Evolutionary conservation across 2,797 vertebrate species (phyloP), one percentile per base, ranked within the genome.

Genomic region (Phrynocephalus guinanensis): DNA sequence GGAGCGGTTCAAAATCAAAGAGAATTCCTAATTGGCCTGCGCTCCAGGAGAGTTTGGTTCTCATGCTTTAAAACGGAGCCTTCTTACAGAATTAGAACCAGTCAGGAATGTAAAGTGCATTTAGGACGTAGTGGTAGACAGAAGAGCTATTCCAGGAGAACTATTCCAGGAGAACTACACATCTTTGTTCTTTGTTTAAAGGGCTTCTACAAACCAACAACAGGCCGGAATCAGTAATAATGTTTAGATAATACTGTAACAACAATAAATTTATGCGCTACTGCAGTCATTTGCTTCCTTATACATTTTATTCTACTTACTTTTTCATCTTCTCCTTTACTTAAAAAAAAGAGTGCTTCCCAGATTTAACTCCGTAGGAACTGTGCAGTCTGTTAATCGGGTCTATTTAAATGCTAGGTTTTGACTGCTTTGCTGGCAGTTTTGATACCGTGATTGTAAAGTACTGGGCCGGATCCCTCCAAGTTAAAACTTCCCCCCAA

Each of bases 331-430:
- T 38, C 1, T 8, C 6, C 20, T 28, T 38, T 76, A 24, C 24
- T 3, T 20, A 11, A 78, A 82, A 28, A 6, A 88, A 72, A 24
- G 33, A 79, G 8, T 38, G 8, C 44, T 30, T 71, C 8, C 67
- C 6, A 86, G 73, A 87, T 77, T 75, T 84, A 33, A 72, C 79
- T 15, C 56, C 3, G 16, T 85, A 87, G 84, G 82, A 90, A 93
- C 11, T 87, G 86, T 89, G 87, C 89, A 92, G 88, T 52, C 86
- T 90, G 85, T 73, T 83, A 13, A 56, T 52, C 60, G 6, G 30
- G 78, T 33, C 5, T 77, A 6, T 0, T 10, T 30, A 26, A 1
- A 50, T 26, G 76, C 68, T 71, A 79, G 6, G 4, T 38, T 7
- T 22, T 28, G 80, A 0, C 71, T 5, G 70, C 11, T 11, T 81